Percentiles rank a stretch among this genome's conserved stretches.
Conservation (phyloP, 2,888 invertebrate genomes). For the Macrophya alboannulata region DNA sequence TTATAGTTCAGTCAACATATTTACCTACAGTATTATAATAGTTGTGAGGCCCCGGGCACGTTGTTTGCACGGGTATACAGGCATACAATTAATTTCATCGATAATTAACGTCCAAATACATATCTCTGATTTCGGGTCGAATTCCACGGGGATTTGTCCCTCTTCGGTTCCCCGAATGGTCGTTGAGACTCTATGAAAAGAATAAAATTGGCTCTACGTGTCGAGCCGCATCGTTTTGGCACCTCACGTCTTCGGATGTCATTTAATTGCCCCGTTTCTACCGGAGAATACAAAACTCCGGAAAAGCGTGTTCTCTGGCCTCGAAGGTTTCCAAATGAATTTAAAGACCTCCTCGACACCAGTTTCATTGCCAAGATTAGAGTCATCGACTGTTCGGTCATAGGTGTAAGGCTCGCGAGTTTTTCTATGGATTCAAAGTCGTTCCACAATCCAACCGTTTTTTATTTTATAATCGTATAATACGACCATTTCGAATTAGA, state of each 20-base stretch:
- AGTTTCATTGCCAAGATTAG: conserved; percentile 12
- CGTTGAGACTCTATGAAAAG: background rate
- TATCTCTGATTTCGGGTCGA: background rate
- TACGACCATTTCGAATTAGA: background rate
- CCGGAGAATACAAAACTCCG: background rate
- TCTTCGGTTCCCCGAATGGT: background rate
- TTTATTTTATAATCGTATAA: background rate
- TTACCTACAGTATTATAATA: background rate
- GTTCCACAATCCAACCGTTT: background rate
- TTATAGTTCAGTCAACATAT: too few relatives aligned
- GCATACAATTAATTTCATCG: conserved; percentile 14
- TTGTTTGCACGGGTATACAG: conserved; percentile 16
- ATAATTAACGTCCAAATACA: conserved; percentile 9
- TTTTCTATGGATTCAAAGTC: background rate
- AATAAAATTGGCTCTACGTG: background rate
- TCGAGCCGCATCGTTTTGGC: background rate
- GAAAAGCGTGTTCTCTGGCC: background rate
- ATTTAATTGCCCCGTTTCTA: conserved; percentile 11
- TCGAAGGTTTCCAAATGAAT: background rate
- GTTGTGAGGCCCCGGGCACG: background rate
- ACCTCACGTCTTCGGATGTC: background rate
- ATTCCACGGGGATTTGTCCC: background rate
- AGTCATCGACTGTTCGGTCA: background rate
- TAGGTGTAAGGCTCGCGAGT: background rate
- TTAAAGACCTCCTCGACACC: background rate